A percentile compares a stretch with the other conserved stretches of the same genome.
phyloP scores from a whole-genome alignment of 2,797 vertebrate genomes.

The Oreochromis grahami region DNA sequence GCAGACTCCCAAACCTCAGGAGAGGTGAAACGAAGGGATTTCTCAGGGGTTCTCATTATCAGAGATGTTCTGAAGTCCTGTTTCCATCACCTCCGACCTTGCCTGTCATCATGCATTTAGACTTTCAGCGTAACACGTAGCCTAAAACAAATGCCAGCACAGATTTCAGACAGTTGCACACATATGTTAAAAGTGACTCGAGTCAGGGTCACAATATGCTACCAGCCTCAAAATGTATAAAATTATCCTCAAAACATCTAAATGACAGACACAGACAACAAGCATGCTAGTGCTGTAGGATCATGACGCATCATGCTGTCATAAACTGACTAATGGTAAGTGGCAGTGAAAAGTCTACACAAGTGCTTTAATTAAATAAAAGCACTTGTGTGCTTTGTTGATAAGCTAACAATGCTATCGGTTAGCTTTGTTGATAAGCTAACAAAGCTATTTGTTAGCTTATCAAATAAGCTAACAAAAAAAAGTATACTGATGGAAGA shows the following conservation, averaged over 20 bases:
- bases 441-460: too few species aligned
- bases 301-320: neutral
- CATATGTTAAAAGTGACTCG: neutral
- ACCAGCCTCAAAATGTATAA: neutral
- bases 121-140: neutral
- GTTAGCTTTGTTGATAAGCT: too few species aligned
- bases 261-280: neutral
- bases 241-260: neutral
- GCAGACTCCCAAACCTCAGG: slow-evolving; percentile 3
- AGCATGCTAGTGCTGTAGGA: neutral
- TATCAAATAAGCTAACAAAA: neutral
- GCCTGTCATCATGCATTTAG: slow-evolving; percentile 8
- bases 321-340: neutral
- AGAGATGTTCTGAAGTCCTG: slow-evolving; percentile 28
- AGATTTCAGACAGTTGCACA: neutral
- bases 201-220: neutral
- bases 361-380: neutral
- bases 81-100: slow-evolving; percentile 17
- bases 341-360: neutral
- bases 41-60: slow-evolving; percentile 42
- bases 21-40: slow-evolving; percentile 16
- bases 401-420: too few species aligned
- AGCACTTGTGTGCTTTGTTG: too few species aligned
- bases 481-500: neutral
- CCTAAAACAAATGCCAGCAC: slow-evolving; percentile 6